These are phyloP conservation scores for Nesometra sesokonis DNA, from an alignment of 35 echinoderm and acorn worm genomes.

Conservation along the genomic window DNA sequence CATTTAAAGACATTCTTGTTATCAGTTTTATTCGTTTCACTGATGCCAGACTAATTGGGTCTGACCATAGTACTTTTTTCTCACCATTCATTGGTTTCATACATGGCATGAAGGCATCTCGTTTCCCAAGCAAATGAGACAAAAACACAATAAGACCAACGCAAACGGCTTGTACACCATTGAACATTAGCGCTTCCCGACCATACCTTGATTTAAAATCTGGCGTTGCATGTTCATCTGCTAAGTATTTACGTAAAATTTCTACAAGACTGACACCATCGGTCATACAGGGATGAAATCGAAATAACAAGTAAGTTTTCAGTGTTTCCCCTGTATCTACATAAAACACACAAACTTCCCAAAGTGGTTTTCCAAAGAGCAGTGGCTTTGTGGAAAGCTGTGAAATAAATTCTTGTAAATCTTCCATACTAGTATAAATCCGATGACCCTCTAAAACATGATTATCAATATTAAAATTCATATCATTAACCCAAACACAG, in stretches of 20 bases:
- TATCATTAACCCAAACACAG: conserved; percentile 32
- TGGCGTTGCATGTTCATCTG: neutral
- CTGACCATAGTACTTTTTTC: conserved; percentile 39
- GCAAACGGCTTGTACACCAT: conserved; percentile 21
- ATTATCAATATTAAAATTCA: conserved; percentile 46
- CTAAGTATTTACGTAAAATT: conserved; percentile 16
- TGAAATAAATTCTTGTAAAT: conserved; percentile 20
- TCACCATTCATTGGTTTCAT: conserved; percentile 5
- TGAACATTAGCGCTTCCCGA: conserved; percentile 21
- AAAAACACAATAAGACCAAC: conserved; percentile 36
- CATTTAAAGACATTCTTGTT: conserved; percentile 32
- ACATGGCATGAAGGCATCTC: neutral
- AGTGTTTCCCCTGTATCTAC: neutral
- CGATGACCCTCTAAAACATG: conserved; percentile 16
- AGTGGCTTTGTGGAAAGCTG: neutral
- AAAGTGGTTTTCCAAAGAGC: neutral
- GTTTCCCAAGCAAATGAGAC: conserved; percentile 8
- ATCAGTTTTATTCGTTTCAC: conserved; percentile 28
- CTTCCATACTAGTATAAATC: neutral
- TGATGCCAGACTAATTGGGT: conserved; percentile 17
- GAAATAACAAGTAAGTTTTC: conserved; percentile 32
- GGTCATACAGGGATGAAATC: conserved; percentile 28
- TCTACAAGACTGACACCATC: conserved; percentile 24
- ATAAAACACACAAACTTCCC: conserved; percentile 24
- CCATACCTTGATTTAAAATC: conserved; percentile 22